A percentile compares a stretch with the other conserved stretches of the same genome.
phyloP scores from a whole-genome alignment of 2,888 invertebrate genomes.

The Pseudeuparius sepicola region DNA sequence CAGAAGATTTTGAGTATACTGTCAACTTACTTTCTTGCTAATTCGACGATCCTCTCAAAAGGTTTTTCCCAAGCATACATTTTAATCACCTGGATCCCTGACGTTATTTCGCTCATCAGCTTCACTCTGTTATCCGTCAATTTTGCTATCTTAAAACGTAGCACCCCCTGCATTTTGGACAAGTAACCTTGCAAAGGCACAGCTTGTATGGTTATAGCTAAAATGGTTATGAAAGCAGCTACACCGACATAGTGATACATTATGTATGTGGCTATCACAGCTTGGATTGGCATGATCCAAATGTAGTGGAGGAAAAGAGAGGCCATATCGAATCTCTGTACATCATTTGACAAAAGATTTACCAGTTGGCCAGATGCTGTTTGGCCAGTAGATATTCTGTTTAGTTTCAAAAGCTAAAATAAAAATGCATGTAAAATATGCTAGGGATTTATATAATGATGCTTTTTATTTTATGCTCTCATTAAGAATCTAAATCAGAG shows the following conservation, averaged over 20 bases:
- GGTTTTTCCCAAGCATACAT: slow-evolving; percentile 73
- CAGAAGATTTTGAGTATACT: slow-evolving; percentile 3
- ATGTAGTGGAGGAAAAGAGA: slow-evolving; percentile 62
- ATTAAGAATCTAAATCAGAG: no score
- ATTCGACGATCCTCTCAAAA: slow-evolving; percentile 51
- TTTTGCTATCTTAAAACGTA: slow-evolving; percentile 41
- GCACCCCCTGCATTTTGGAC: slow-evolving; percentile 39
- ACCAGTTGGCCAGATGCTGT: slow-evolving; percentile 78
- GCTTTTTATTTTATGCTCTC: no score
- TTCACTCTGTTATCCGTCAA: slow-evolving; percentile 57
- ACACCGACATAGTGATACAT: slow-evolving; percentile 46
- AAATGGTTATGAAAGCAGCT: slow-evolving; percentile 51
- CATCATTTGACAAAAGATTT: slow-evolving; percentile 78
- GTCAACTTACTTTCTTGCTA: slow-evolving; percentile 47
- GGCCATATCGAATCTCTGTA: slow-evolving; percentile 67
- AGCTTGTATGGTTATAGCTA: slow-evolving; percentile 45
- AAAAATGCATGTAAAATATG: no score
- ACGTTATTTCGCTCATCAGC: slow-evolving; percentile 64
- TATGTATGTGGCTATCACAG: slow-evolving; percentile 51
- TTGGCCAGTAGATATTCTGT: slow-evolving; percentile 61
- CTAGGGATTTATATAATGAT: no score
- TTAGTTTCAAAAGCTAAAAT: slow-evolving; percentile 49
- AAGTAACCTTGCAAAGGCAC: slow-evolving; percentile 46
- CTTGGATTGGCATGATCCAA: slow-evolving; percentile 72
- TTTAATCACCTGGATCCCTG: slow-evolving; percentile 65